A percentile compares a stretch with the other conserved stretches of the same genome.
These are phyloP conservation scores for Phymatocera aterrima DNA, from an alignment of 2,888 invertebrate species.

Conservation along the genomic window DNA sequence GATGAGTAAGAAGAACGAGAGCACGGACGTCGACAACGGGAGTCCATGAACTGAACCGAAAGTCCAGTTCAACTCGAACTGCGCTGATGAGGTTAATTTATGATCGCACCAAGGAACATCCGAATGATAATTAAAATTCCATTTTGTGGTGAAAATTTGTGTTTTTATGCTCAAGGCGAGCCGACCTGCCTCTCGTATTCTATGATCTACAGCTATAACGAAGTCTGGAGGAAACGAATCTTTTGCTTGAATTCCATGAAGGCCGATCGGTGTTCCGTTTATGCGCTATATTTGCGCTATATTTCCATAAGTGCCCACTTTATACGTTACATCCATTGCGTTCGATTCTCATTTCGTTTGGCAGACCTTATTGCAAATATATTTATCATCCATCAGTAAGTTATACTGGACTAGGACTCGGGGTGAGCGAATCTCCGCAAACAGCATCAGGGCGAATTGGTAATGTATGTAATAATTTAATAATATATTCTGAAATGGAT, in stretches of 20 bases:
- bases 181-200: neutral
- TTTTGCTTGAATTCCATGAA: slow-evolving; percentile 13
- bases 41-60: no score
- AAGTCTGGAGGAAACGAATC: slow-evolving; percentile 16
- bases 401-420: neutral
- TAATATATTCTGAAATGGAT: no score
- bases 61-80: no score
- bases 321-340: neutral
- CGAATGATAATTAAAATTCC: neutral
- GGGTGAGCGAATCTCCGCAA: neutral
- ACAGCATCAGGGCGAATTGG: no score
- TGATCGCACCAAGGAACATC: no score
- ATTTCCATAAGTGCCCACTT: slow-evolving; percentile 22
- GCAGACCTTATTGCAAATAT: neutral
- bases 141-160: neutral
- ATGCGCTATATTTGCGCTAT: slow-evolving; percentile 11
- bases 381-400: neutral
- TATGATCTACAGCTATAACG: neutral
- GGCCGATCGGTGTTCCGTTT: slow-evolving; percentile 32
- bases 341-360: neutral
- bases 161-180: neutral
- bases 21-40: no score
- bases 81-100: no score
- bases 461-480: no score
- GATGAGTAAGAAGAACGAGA: no score